Conservation (phyloP, 2,797 vertebrate genomes). For the Poliocrania exsul region DNA sequence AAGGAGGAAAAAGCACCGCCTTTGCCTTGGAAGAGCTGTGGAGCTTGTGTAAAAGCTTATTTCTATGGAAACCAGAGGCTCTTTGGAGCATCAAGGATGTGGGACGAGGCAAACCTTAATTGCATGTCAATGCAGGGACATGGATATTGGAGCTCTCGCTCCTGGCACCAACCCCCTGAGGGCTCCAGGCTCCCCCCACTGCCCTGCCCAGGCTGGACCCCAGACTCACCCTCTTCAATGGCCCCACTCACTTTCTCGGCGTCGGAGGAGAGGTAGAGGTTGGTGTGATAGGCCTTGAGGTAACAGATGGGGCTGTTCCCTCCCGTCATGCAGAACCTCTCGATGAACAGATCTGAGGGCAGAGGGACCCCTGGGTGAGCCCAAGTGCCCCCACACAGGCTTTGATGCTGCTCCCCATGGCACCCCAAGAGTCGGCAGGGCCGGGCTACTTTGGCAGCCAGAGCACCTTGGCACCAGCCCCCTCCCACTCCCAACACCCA, state of each 20-base stretch:
- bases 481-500: neutral
- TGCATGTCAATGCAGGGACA: rapidly evolving
- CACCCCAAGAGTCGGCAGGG: neutral
- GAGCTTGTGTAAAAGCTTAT: neutral
- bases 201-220: neutral
- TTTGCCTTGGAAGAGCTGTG: neutral
- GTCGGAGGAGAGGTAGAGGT: constrained; percentile 96
- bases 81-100: neutral
- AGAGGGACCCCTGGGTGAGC: neutral
- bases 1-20: neutral
- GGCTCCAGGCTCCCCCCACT: neutral
- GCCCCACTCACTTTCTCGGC: constrained; percentile 93
- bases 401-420: rapidly evolving
- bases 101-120: neutral
- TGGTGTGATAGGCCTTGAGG: constrained; percentile 96
- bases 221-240: constrained; percentile 89
- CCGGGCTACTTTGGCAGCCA: neutral
- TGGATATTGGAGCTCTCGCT: neutral
- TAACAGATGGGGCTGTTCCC: constrained; percentile 95
- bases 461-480: neutral
- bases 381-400: neutral
- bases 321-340: constrained; percentile 98
- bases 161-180: neutral
- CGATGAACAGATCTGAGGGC: constrained; percentile 90
- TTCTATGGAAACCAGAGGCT: neutral